Evolutionary conservation across 2,797 vertebrate species (phyloP).

Genomic region (Clarias pachynema): DNA sequence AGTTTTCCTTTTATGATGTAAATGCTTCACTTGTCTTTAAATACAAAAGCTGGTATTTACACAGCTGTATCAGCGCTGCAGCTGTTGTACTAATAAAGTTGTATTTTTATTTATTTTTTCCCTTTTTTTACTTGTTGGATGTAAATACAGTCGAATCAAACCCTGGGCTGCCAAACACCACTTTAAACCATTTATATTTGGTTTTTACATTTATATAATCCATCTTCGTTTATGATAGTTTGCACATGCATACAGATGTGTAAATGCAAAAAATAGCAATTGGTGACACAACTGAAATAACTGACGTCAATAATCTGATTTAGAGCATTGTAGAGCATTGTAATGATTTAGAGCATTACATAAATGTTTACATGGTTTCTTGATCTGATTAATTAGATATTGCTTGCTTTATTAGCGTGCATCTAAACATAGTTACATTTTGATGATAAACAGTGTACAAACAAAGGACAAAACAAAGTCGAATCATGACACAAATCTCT

Average conservation of each 20-base stretch:
- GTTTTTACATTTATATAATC: too few species aligned
- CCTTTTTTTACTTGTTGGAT: background rate
- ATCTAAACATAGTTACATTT: too few species aligned
- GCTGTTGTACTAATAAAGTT: background rate
- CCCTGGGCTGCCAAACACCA: background rate
- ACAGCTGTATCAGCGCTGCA: background rate
- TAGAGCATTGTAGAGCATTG: too few species aligned
- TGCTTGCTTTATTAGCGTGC: background rate
- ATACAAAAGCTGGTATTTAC: background rate
- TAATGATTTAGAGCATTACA: background rate
- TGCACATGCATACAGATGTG: background rate
- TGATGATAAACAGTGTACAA: too few species aligned
- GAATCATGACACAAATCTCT: too few species aligned
- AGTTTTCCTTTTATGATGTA: background rate
- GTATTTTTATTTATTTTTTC: too few species aligned
- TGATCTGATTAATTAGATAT: background rate
- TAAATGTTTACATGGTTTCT: background rate
- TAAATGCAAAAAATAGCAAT: background rate
- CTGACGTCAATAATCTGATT: background rate
- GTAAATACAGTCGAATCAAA: background rate
- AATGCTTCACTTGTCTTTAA: background rate
- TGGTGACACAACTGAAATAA: background rate
- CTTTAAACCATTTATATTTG: background rate
- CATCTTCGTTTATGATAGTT: background rate
- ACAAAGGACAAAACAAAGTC: too few species aligned